Evolutionary conservation across 2,797 vertebrate genomes (phyloP).

Genomic region (Danio jaintianensis): DNA sequence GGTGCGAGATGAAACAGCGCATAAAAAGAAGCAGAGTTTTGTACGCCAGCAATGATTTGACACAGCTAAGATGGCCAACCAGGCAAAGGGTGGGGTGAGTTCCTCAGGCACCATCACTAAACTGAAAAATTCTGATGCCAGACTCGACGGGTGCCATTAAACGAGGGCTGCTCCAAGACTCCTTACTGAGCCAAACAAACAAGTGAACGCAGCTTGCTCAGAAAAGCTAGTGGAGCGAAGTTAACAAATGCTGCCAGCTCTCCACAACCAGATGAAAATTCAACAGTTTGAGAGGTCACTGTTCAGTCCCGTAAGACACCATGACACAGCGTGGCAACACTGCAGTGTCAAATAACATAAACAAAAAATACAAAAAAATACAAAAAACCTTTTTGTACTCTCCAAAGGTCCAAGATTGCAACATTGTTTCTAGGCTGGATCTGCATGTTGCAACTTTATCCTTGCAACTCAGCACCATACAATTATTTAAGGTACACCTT

Average conservation of each 20-base stretch:
- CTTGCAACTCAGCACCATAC: too few relatives aligned
- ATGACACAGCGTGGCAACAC: neutral
- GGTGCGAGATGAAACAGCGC: constrained; percentile 1
- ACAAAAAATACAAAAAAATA: too few relatives aligned
- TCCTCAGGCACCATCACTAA: constrained; percentile 23
- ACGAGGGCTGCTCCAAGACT: constrained; percentile 6
- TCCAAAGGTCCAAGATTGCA: neutral
- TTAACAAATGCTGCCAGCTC: neutral
- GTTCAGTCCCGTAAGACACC: neutral
- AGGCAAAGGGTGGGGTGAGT: constrained; percentile 13
- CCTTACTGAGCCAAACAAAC: constrained; percentile 28
- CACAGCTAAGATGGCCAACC: constrained; percentile 13
- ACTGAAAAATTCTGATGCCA: constrained; percentile 27
- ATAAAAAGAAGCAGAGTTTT: neutral
- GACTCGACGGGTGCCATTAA: constrained; percentile 18
- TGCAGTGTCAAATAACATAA: neutral
- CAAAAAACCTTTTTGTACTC: neutral
- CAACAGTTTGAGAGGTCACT: neutral
- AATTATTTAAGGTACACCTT: too few relatives aligned
- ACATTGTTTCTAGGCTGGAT: neutral
- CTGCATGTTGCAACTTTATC: too few relatives aligned
- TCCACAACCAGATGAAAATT: neutral
- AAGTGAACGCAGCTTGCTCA: constrained; percentile 11
- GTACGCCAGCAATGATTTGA: constrained; percentile 13
- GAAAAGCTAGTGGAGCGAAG: neutral